Conservation (phyloP, 2,797 vertebrate genomes). For the Brachymystax lenok region DNA sequence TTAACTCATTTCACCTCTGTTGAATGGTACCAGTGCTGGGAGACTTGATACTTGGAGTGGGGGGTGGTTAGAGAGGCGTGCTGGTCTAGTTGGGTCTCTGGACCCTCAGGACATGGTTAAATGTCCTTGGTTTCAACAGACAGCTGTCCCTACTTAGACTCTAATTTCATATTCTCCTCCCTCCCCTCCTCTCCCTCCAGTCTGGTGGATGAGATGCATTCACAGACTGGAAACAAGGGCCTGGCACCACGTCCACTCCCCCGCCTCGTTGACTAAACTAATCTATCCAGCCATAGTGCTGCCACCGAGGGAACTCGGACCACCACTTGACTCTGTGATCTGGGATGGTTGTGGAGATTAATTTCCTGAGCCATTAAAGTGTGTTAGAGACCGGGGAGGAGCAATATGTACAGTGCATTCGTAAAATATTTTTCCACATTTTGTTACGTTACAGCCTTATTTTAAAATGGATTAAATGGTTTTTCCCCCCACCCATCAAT, state of each 20-base stretch:
- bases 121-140: constrained; percentile 54
- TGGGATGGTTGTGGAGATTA: not conserved
- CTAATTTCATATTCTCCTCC: constrained; percentile 50
- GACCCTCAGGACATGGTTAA: constrained; percentile 45
- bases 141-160: constrained; percentile 61
- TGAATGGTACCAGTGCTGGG: constrained; percentile 28
- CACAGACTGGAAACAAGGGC: constrained; percentile 38
- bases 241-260: constrained; percentile 28
- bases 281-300: constrained; percentile 12
- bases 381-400: not conserved
- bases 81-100: constrained; percentile 18
- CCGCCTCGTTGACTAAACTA: constrained; percentile 12
- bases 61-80: constrained; percentile 23
- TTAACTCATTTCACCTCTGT: constrained; percentile 50
- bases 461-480: too few species aligned
- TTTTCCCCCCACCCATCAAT: too few species aligned
- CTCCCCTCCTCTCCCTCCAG: constrained; percentile 36
- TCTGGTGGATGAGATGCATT: constrained; percentile 40
- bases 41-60: constrained; percentile 20
- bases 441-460: too few species aligned
- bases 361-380: not conserved
- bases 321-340: not conserved
- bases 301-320: not conserved
- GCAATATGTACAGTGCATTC: too few species aligned
- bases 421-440: too few species aligned